phyloP scores from a whole-genome alignment of 2,888 invertebrate species.

The Amblyjoppa fuscipennis region DNA sequence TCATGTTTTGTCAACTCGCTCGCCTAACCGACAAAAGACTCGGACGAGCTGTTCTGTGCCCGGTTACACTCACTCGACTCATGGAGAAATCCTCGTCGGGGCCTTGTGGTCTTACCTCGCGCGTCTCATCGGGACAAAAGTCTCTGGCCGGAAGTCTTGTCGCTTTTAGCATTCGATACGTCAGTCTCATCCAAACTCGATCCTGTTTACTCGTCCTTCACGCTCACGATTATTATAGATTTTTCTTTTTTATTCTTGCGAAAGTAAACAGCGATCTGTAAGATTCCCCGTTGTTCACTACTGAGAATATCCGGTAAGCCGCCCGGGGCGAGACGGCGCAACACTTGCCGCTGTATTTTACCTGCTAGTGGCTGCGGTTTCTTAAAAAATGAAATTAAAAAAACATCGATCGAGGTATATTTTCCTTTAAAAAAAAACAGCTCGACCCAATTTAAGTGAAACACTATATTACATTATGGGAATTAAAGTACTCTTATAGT shows the following conservation, averaged over 20 bases:
- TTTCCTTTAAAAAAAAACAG: not conserved
- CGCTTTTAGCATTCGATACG: conserved; percentile 78
- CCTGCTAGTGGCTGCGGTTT: conserved; percentile 40
- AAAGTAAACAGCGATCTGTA: not conserved
- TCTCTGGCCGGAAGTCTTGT: conserved; percentile 73
- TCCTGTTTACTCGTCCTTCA: conserved; percentile 63
- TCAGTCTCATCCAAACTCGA: conserved; percentile 70
- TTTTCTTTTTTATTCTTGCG: conserved; percentile 21
- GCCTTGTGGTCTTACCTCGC: not conserved
- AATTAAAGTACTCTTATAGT: not conserved
- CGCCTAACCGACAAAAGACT: conserved; percentile 72
- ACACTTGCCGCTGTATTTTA: conserved; percentile 55
- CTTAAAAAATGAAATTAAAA: conserved; percentile 14
- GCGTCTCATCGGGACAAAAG: conserved; percentile 69
- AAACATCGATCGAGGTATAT: conserved; percentile 1
- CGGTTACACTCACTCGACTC: conserved; percentile 13
- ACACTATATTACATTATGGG: not conserved
- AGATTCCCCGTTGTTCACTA: not conserved
- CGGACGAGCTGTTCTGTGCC: conserved; percentile 29
- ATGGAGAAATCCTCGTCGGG: conserved; percentile 39
- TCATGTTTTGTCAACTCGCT: conserved; percentile 84
- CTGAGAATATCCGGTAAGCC: conserved; percentile 50
- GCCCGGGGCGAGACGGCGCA: not conserved
- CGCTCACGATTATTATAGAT: conserved; percentile 58
- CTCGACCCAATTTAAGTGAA: not conserved